Evolutionary conservation across 1,140 invertebrate genomes (phyloP).

Genomic region (Pseudomyrmex pallidus): DNA sequence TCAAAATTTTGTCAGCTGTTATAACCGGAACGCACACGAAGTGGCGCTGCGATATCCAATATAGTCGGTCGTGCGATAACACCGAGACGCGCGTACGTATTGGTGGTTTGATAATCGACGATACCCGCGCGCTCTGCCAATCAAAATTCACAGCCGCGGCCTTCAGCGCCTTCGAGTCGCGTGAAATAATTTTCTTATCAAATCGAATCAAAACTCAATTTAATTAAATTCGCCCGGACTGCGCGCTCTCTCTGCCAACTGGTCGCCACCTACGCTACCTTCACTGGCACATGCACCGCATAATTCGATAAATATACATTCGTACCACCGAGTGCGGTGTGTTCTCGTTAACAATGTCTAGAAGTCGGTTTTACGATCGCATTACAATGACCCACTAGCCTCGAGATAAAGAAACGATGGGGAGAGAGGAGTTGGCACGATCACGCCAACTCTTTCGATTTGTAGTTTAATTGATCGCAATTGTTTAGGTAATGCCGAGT

Average conservation of each 20-base stretch:
- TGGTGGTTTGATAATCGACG: constrained; percentile 29
- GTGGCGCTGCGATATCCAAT: background rate
- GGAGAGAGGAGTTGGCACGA: background rate
- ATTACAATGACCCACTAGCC: constrained; percentile 67
- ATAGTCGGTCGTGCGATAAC: constrained; percentile 28
- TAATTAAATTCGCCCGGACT: constrained; percentile 74
- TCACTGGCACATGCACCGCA: background rate
- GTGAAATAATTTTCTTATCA: constrained; percentile 77
- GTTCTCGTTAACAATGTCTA: constrained; percentile 42
- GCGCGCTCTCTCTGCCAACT: constrained; percentile 17
- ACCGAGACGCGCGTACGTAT: background rate
- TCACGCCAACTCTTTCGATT: constrained; percentile 7
- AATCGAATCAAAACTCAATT: constrained; percentile 72
- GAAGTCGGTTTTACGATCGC: constrained; percentile 70
- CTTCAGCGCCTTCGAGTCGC: background rate
- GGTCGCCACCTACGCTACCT: background rate
- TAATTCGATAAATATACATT: constrained; percentile 17
- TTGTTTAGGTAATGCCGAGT: constrained; percentile 1
- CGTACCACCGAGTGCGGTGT: constrained; percentile 24
- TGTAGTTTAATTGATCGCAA: constrained; percentile 28
- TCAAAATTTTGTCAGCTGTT: background rate
- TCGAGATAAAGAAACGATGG: constrained; percentile 43
- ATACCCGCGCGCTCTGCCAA: constrained; percentile 27
- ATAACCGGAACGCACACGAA: background rate
- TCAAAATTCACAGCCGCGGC: constrained; percentile 1